These are phyloP conservation scores for Haemorhous mexicanus DNA, from an alignment of 2,113 vertebrate genomes.

Conservation along the genomic window DNA sequence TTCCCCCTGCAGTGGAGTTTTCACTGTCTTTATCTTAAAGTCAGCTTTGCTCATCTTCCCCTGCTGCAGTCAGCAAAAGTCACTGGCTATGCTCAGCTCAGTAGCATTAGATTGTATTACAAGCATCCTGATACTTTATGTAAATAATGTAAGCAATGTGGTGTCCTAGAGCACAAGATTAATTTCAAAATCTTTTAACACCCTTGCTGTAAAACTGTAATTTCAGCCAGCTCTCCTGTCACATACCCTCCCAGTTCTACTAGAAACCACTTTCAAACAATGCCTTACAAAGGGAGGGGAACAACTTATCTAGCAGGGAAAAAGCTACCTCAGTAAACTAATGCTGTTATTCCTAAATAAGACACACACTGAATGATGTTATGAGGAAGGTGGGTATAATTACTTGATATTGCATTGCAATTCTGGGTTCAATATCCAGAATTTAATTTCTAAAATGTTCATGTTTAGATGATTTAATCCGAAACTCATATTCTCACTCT, in stretches of 20 bases:
- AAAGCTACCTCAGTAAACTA: background rate
- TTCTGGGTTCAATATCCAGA: background rate
- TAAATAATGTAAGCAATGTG: background rate
- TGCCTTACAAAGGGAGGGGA: background rate
- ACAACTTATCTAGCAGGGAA: background rate
- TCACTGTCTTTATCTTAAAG: background rate
- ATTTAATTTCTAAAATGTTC: background rate
- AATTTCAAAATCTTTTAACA: background rate
- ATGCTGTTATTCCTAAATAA: background rate
- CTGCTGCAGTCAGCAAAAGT: background rate
- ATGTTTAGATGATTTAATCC: background rate
- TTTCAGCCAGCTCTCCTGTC: background rate
- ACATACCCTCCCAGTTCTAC: background rate
- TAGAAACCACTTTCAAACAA: background rate
- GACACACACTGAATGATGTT: rapidly evolving
- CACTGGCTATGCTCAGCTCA: background rate
- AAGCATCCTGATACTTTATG: background rate
- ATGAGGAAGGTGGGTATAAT: background rate
- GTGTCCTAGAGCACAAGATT: background rate
- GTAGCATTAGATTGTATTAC: background rate
- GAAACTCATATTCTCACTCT: background rate
- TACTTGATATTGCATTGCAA: background rate
- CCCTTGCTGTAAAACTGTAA: background rate
- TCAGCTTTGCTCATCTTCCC: background rate
- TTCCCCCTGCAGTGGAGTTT: background rate